Evolutionary conservation across 2,113 vertebrate species (phyloP).

Genomic region (Manacus vitellinus): DNA sequence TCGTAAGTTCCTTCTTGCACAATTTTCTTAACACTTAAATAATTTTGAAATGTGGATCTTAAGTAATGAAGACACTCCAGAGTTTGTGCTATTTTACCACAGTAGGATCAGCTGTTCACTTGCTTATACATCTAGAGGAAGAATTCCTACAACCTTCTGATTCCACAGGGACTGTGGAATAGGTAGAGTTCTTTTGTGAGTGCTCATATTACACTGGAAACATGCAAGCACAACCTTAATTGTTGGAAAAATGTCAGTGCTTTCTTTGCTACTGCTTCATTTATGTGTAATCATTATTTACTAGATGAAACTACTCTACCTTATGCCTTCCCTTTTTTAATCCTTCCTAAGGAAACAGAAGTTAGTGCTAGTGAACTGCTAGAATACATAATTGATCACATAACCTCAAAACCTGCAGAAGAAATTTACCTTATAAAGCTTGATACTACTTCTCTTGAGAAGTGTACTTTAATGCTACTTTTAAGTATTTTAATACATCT

Average conservation of each 20-base stretch:
- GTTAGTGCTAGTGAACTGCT: not conserved
- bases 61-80: not conserved
- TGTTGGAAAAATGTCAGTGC: not conserved
- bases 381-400: not conserved
- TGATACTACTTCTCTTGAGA: not conserved
- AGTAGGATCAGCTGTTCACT: not conserved
- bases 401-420: not conserved
- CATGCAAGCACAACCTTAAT: fast-evolving
- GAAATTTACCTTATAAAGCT: not conserved
- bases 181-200: not conserved
- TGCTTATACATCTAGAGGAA: not conserved
- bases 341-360: not conserved
- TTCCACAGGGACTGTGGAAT: not conserved
- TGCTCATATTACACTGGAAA: not conserved
- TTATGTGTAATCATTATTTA: not conserved
- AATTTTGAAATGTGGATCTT: not conserved
- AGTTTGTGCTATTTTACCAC: not conserved
- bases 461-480: not conserved
- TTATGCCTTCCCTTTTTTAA: not conserved
- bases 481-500: not conserved
- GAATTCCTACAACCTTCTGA: not conserved
- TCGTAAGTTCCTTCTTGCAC: not conserved
- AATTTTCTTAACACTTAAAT: not conserved
- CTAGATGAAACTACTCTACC: not conserved
- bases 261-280: not conserved